phyloP scores from a whole-genome alignment of 92 coral and sea anemone genomes.

The Parazoanthus darwini region DNA sequence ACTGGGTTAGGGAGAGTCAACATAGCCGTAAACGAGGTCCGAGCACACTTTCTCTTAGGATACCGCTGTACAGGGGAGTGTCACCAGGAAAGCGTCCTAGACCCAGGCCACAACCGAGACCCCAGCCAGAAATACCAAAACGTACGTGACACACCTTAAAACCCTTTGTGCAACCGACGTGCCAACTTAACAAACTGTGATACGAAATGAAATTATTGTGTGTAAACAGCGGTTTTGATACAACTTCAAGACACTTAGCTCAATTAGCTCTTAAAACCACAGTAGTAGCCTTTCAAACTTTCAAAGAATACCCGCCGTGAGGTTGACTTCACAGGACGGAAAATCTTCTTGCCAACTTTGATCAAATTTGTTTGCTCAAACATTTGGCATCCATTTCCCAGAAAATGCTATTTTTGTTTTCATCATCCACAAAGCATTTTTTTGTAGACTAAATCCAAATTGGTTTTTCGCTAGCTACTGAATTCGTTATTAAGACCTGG shows the following conservation, averaged over 20 bases:
- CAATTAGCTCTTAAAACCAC: too few species aligned
- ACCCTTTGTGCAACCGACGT: background rate
- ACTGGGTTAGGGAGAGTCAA: slow-evolving; percentile 31
- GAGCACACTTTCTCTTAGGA: slow-evolving; percentile 31
- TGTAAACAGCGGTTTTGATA: too few species aligned
- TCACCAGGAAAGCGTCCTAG: slow-evolving; percentile 20
- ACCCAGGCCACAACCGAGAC: slow-evolving; percentile 18
- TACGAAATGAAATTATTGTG: too few species aligned
- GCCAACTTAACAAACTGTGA: background rate
- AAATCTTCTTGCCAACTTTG: too few species aligned
- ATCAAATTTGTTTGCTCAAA: too few species aligned
- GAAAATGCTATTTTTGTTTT: too few species aligned
- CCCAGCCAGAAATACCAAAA: slow-evolving; percentile 38
- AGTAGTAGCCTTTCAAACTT: too few species aligned
- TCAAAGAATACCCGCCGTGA: too few species aligned
- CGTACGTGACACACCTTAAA: slow-evolving; percentile 3
- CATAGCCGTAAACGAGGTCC: slow-evolving; percentile 24
- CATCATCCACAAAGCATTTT: too few species aligned
- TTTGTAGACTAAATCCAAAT: background rate
- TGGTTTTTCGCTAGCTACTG: background rate
- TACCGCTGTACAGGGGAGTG: slow-evolving; percentile 45
- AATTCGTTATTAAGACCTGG: background rate
- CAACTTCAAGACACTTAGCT: too few species aligned
- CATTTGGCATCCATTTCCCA: too few species aligned
- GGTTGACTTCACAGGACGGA: too few species aligned